These are phyloP conservation scores for Pelecanus crispus DNA, from an alignment of 2,113 vertebrate species.

Conservation along the genomic window DNA sequence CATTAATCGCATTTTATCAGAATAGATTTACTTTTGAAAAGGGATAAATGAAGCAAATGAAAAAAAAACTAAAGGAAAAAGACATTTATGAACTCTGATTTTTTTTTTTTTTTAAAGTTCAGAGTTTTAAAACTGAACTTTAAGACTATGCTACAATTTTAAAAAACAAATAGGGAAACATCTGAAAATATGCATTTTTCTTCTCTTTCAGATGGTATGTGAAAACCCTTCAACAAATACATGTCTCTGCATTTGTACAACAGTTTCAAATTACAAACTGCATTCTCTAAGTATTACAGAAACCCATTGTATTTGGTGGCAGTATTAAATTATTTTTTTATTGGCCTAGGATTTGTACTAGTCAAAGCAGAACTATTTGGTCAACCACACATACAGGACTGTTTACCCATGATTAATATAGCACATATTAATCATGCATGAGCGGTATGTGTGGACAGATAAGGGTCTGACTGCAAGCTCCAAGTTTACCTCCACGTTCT, in stretches of 20 bases:
- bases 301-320: constrained; percentile 3
- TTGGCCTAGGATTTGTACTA: neutral
- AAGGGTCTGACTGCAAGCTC: neutral
- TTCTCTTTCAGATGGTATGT: neutral
- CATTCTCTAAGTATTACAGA: constrained; percentile 3
- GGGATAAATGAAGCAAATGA: neutral
- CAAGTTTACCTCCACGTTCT: neutral
- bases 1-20: neutral
- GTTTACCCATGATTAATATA: neutral
- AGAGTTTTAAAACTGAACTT: neutral
- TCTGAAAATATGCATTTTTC: neutral
- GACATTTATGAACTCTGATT: neutral
- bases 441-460: neutral
- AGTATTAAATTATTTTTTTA: neutral
- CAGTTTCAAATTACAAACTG: constrained; percentile 9
- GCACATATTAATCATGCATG: neutral
- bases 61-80: neutral
- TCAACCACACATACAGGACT: neutral
- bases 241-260: neutral
- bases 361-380: constrained; percentile 8
- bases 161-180: neutral
- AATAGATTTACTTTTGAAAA: neutral
- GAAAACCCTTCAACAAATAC: neutral
- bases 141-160: neutral
- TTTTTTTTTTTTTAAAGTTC: neutral